phyloP scores from a whole-genome alignment of 1,140 invertebrate genomes.

The Homalodisca vitripennis region DNA sequence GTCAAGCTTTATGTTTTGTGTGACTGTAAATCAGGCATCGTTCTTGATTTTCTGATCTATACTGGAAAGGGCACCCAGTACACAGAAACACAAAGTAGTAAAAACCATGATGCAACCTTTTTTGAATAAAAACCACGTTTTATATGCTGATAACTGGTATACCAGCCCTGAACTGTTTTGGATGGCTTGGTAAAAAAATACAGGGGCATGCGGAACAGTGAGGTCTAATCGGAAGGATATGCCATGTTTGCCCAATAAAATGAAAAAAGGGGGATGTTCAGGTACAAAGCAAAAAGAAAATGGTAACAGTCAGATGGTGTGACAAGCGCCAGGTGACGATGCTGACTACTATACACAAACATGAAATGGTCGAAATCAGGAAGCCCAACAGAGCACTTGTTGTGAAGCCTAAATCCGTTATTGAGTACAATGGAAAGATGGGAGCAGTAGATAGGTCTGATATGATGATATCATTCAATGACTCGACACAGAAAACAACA shows the following conservation, averaged over 20 bases:
- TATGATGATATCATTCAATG: constrained; percentile 43
- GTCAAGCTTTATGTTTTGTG: not conserved
- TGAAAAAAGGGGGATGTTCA: not conserved
- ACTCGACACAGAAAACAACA: constrained; percentile 43
- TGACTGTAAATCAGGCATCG: not conserved
- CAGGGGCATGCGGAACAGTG: constrained; percentile 41
- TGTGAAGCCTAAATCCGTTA: constrained; percentile 42
- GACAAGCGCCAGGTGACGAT: constrained; percentile 8
- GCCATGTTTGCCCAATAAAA: constrained; percentile 6
- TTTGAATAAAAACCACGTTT: constrained; percentile 38
- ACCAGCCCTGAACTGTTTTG: constrained; percentile 38
- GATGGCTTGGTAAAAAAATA: constrained; percentile 37
- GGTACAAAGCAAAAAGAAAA: not conserved
- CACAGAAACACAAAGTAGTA: constrained; percentile 36
- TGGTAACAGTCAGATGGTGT: constrained; percentile 8
- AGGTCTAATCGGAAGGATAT: constrained; percentile 36
- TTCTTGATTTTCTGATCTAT: too few relatives aligned
- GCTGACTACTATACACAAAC: not conserved
- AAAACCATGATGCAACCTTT: constrained; percentile 40
- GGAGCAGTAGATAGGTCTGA: constrained; percentile 45
- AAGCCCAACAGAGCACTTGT: too few relatives aligned
- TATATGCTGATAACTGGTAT: constrained; percentile 44
- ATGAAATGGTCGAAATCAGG: constrained; percentile 12
- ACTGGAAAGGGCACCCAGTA: too few relatives aligned
- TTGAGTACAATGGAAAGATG: constrained; percentile 47